These are phyloP conservation scores for Lydus trimaculatus DNA, from an alignment of 2,888 invertebrate genomes.

Conservation along the genomic window DNA sequence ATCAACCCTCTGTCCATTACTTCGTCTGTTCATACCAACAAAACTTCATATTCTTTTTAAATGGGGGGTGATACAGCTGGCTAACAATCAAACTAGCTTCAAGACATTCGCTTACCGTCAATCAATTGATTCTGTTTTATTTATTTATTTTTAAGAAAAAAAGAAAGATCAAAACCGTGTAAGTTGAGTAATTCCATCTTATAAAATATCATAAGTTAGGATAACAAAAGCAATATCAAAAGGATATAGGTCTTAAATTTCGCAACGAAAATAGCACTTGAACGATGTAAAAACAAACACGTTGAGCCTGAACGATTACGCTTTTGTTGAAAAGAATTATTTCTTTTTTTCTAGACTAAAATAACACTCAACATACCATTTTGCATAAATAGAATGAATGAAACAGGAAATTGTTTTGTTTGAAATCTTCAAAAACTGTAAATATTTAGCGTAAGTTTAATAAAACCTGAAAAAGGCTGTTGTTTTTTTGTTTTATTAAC, in stretches of 20 bases:
- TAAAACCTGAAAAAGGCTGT: too few species aligned
- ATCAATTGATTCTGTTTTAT: too few species aligned
- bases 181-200: background rate
- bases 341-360: background rate
- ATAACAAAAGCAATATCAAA: background rate
- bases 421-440: background rate
- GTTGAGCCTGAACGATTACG: background rate
- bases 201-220: background rate
- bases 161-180: background rate
- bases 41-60: slow-evolving; percentile 12
- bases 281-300: background rate
- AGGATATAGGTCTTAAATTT: background rate
- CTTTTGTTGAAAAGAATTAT: slow-evolving; percentile 4
- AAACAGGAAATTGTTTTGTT: background rate
- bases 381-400: background rate
- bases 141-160: background rate
- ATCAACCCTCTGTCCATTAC: slow-evolving; percentile 43
- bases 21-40: slow-evolving; percentile 3
- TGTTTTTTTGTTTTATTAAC: background rate
- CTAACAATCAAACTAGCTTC: slow-evolving; percentile 29
- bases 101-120: background rate
- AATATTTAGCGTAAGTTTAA: background rate
- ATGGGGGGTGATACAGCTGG: slow-evolving; percentile 41
- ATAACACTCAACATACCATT: background rate
- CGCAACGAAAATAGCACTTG: background rate